These are phyloP conservation scores for Jaculus jaculus DNA, from an alignment of 2,113 vertebrate genomes.

Conservation along the genomic window DNA sequence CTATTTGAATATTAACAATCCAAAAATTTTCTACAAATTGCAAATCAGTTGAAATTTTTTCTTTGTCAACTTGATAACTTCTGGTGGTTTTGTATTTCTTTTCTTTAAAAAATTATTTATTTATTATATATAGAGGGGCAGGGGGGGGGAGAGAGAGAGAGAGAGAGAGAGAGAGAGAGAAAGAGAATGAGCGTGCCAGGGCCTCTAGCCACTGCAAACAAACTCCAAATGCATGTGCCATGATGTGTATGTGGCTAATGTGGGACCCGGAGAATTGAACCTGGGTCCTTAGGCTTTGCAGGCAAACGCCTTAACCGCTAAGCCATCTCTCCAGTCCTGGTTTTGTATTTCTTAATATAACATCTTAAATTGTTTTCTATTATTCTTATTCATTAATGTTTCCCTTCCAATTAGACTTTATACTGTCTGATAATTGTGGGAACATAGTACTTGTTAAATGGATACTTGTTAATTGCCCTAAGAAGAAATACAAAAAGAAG, in stretches of 20 bases:
- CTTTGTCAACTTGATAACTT: slow-evolving; percentile 5
- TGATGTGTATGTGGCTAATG: no score
- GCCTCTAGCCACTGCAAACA: no score
- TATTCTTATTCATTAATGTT: slow-evolving; percentile 36
- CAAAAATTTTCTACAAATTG: neutral
- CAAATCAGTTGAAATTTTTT: slow-evolving; percentile 27
- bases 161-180: no score
- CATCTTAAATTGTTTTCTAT: slow-evolving; percentile 32
- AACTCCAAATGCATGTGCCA: no score
- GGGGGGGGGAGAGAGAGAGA: no score
- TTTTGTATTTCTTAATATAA: slow-evolving; percentile 10
- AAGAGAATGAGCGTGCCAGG: no score
- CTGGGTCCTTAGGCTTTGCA: no score
- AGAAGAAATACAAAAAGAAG: slow-evolving; percentile 40
- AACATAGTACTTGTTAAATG: slow-evolving; percentile 45
- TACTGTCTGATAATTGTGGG: slow-evolving; percentile 20
- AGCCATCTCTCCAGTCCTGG: no score
- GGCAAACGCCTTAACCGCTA: no score
- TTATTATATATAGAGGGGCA: no score
- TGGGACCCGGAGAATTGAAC: no score
- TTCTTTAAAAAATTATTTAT: no score
- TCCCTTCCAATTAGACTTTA: slow-evolving; percentile 38
- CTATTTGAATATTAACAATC: neutral
- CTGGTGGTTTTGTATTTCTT: neutral
- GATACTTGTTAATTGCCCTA: slow-evolving; percentile 16